phyloP scores from a whole-genome alignment of 2,888 invertebrate species.

The Euproctis similis region DNA sequence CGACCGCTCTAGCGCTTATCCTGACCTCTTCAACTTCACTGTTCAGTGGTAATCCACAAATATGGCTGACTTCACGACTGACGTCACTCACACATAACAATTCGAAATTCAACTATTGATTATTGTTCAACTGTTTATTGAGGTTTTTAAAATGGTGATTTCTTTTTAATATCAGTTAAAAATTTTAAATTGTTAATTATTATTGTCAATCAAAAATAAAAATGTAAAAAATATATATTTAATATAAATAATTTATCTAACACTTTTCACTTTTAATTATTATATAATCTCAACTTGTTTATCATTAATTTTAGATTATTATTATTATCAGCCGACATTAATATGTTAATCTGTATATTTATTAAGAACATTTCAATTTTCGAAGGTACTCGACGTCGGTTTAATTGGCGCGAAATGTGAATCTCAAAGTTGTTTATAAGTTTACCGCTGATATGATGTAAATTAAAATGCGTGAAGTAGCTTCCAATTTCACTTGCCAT shows the following conservation, averaged over 20 bases:
- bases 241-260: no score
- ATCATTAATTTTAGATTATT: background rate
- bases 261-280: background rate
- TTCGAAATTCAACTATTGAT: no score
- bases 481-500: constrained; percentile 26
- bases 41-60: no score
- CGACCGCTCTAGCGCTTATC: constrained; percentile 47
- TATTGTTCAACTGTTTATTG: no score
- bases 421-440: constrained; percentile 23
- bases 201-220: no score
- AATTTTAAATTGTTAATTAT: no score
- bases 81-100: constrained; percentile 12
- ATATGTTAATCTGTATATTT: constrained; percentile 14
- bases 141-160: no score
- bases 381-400: constrained; percentile 9
- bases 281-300: background rate
- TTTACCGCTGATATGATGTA: constrained; percentile 30
- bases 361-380: constrained; percentile 10
- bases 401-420: constrained; percentile 20
- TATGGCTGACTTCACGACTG: constrained; percentile 7
- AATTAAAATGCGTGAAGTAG: constrained; percentile 47
- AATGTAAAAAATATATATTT: no score
- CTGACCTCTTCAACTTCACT: constrained; percentile 17
- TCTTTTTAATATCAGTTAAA: no score
- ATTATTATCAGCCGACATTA: constrained; percentile 5